Percentiles rank a stretch among this genome's conserved stretches.
phyloP scores from a whole-genome alignment of 1,140 invertebrate species.

The Drosophila suzukii region DNA sequence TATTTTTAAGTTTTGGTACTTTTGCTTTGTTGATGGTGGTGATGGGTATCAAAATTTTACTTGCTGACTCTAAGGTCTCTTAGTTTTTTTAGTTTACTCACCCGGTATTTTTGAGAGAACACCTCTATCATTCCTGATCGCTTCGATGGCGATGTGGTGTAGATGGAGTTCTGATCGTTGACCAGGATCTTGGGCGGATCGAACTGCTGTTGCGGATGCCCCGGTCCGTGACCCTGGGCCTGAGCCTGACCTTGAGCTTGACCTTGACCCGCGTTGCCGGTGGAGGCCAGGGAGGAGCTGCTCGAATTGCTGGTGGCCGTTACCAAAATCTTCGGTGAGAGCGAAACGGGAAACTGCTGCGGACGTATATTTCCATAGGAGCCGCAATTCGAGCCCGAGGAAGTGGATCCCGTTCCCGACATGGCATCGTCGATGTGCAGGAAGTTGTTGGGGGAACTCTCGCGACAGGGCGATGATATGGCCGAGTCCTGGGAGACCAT shows the following conservation, averaged over 20 bases:
- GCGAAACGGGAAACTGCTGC: constrained; percentile 79
- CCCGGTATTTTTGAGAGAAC: constrained; percentile 84
- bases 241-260: constrained; percentile 24
- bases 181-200: constrained; percentile 84
- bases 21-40: no score
- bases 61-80: background rate
- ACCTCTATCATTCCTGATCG: constrained; percentile 82
- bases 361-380: constrained; percentile 68
- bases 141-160: constrained; percentile 84
- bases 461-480: constrained; percentile 80
- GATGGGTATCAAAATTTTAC: background rate
- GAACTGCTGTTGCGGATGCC: constrained; percentile 62
- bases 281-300: constrained; percentile 75
- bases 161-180: constrained; percentile 84
- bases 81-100: constrained; percentile 7
- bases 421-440: constrained; percentile 76
- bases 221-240: constrained; percentile 4
- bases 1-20: no score
- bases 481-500: constrained; percentile 84
- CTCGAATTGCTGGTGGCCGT: constrained; percentile 80
- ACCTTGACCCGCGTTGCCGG: constrained; percentile 30
- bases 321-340: constrained; percentile 79
- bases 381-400: constrained; percentile 67
- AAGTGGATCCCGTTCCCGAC: constrained; percentile 66
- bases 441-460: constrained; percentile 80